phyloP scores from a whole-genome alignment of 2,888 invertebrate species.

The Apamea epomidion region DNA sequence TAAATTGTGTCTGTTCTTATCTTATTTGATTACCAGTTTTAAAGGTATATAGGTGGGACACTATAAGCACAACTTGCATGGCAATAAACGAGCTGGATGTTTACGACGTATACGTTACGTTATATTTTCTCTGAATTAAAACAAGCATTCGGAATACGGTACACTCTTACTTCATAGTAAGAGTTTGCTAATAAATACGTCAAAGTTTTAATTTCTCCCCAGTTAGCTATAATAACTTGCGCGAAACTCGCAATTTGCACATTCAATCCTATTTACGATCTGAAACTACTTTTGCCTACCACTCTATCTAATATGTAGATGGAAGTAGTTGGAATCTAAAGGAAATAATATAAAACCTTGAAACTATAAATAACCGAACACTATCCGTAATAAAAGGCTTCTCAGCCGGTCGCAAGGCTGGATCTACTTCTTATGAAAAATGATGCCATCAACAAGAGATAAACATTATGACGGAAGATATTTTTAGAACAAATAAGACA shows the following conservation, averaged over 20 bases:
- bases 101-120: no score
- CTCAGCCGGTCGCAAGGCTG: constrained; percentile 73
- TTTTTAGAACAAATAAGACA: constrained; percentile 32
- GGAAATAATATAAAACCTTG: constrained; percentile 62
- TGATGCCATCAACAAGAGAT: constrained; percentile 50
- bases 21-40: not conserved
- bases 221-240: constrained; percentile 46
- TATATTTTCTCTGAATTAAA: constrained; percentile 2
- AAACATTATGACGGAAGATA: constrained; percentile 12
- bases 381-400: constrained; percentile 72
- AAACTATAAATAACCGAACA: constrained; percentile 69
- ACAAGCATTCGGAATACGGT: constrained; percentile 13
- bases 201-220: constrained; percentile 49
- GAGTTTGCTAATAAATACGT: constrained; percentile 48
- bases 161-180: constrained; percentile 4
- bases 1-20: not conserved
- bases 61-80: not conserved
- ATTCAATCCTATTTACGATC: constrained; percentile 30
- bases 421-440: constrained; percentile 66
- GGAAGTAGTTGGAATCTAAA: constrained; percentile 34
- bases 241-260: constrained; percentile 29
- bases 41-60: not conserved
- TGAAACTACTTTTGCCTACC: not conserved
- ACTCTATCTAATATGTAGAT: constrained; percentile 33
- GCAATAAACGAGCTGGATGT: not conserved